Evolutionary conservation across 2,888 invertebrate species (phyloP).

Genomic region (Nephrotoma flavescens): DNA sequence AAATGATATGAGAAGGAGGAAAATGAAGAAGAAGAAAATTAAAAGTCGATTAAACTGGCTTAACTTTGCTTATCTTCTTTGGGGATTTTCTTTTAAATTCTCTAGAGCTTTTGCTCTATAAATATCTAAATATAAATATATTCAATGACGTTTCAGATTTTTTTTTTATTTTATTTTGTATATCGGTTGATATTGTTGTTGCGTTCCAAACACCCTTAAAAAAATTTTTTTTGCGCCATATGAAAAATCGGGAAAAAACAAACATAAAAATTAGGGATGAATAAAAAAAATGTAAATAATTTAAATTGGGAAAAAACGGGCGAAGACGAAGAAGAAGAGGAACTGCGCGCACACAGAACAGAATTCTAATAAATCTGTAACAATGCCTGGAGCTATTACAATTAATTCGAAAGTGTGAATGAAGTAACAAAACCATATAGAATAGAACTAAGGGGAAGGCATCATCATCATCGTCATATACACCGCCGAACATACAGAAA

Average conservation of each 20-base stretch:
- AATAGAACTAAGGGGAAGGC: background rate
- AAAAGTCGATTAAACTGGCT: background rate
- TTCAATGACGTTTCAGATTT: background rate
- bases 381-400: background rate
- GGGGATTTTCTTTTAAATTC: background rate
- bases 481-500: background rate
- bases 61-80: background rate
- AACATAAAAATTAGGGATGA: background rate
- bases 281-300: background rate
- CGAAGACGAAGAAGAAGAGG: background rate
- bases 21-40: background rate
- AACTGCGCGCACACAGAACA: background rate
- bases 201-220: background rate
- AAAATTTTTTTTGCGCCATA: background rate
- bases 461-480: background rate
- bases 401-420: background rate
- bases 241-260: background rate
- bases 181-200: background rate
- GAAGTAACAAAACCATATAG: background rate
- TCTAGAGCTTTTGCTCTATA: background rate
- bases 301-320: background rate
- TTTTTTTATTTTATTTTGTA: background rate
- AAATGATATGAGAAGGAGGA: background rate
- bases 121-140: background rate
- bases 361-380: background rate